Base-by-base conservation (phyloP, 2,797 vertebrate species). In the Falco peregrinus region DNA sequence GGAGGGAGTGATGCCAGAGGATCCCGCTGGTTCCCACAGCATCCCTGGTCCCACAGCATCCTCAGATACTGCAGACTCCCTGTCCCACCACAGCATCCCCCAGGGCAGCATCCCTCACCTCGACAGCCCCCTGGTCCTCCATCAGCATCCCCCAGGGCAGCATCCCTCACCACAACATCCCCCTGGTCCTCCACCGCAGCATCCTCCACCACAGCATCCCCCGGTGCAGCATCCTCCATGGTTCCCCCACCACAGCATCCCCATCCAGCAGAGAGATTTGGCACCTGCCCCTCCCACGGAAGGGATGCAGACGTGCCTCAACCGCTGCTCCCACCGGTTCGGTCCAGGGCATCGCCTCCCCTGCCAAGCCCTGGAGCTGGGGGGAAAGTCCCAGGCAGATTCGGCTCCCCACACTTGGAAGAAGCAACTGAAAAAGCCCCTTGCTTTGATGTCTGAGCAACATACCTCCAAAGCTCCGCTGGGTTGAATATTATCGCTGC, bases 251-350 rank as follows among this genome's bases (percentile, higher is more conserved):
- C 67, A 7, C 35, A 47, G 70, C 54, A 9, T 16, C 54, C 35
- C 78, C 47, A 37, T 8, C 45, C 0, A 0, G 43, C 3, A 12
- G 21, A 41, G 5, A 51, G 18, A 16, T 29, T 63, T 16, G 1
- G 21, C 3, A 2, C 56, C 57, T 1, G 0, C 5, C 35, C 37
- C 59, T 45, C 50, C 20, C 56, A 6, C 1, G 13, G 39, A 31
- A 45, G 37, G 37, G 35, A 70, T 24, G 31, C 35, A 22, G 25
- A 6, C 4, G 1, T 1, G 13, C 54, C 79, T 50, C 21, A 2
- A 11, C 31, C 63, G 12, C 56, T 0, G 0, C 63, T 74, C 31
- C 85, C 16, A 10, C 1, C 65, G 53, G 26, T 4, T 82, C 31
- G 1, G 6, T 48, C 57, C 87, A 51, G 81, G 90, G 25, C 77